Conservation (phyloP, 2,888 invertebrate genomes). For the Tinea trinotella region DNA sequence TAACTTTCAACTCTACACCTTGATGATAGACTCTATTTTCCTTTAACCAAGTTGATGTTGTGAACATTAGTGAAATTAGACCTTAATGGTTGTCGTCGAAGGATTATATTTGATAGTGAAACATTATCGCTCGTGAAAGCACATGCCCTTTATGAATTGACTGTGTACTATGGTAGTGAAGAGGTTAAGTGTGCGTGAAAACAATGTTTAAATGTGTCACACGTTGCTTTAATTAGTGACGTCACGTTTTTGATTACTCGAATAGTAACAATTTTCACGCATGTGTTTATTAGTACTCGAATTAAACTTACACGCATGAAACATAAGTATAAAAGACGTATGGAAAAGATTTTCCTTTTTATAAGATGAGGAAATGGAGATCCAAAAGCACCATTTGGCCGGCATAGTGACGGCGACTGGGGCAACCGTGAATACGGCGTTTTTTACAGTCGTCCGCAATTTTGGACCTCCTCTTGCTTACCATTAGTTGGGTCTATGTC, state of each 20-base stretch:
- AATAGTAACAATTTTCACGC: not conserved
- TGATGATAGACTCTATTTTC: not conserved
- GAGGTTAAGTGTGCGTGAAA: constrained; percentile 46
- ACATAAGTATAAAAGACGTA: too few relatives aligned
- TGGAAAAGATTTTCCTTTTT: too few relatives aligned
- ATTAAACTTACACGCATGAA: too few relatives aligned
- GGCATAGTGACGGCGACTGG: too few relatives aligned
- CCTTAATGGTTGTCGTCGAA: constrained; percentile 1
- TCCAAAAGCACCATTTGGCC: too few relatives aligned
- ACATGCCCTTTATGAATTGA: constrained; percentile 51
- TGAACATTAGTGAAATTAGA: constrained; percentile 1
- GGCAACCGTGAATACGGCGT: too few relatives aligned
- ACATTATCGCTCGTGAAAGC: constrained; percentile 24
- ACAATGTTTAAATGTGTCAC: constrained; percentile 32
- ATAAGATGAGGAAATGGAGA: too few relatives aligned
- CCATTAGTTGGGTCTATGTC: too few relatives aligned
- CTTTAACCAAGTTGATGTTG: not conserved
- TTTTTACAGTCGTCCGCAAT: too few relatives aligned
- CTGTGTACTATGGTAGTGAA: constrained; percentile 51
- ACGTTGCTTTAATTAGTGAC: constrained; percentile 19
- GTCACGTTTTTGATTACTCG: not conserved
- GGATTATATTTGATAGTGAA: not conserved
- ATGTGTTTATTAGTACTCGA: not conserved
- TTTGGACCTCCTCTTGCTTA: too few relatives aligned
- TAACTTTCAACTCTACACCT: not conserved